Base-by-base conservation (phyloP, 2,888 invertebrate genomes). In the Drosophila antonietae region DNA sequence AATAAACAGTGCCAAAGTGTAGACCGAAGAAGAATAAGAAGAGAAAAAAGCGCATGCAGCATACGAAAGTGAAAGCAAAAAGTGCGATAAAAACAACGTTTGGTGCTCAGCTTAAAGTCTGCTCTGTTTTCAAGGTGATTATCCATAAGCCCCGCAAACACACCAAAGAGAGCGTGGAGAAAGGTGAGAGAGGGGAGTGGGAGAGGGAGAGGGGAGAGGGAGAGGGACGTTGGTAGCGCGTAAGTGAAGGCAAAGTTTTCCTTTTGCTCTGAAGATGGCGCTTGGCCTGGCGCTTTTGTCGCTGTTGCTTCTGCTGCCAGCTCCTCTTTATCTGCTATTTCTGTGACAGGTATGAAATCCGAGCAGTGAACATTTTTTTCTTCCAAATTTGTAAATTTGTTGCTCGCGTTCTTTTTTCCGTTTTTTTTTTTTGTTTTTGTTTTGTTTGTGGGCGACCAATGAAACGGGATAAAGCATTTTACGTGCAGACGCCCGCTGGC, bases 391-490 rank as follows among this genome's bases (percentile, higher is more conserved):
- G 86, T 89, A 81, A 81, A 83, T 89, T 87, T 76, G 68, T 74
- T 64, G 65, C 73, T 74, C 55, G 59, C 80, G 71, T 68, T n/a
- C n/a, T n/a, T n/a, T n/a, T n/a, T n/a, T n/a, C n/a, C n/a, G n/a
- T n/a, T n/a, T n/a, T n/a, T n/a, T n/a, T 2, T 23, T 23, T 23
- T 28, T 33, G 69, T 68, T 79, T 78, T 68, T 65, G 72, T 20
- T 70, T 61, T 69, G 69, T 69, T 63, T 78, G 60, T 52, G 63
- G 78, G 73, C 73, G 89, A 88, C n/a, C 85, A 86, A 86, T 86
- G 85, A 88, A 86, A 80, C 80, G 90, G 83, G 81, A 89, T 89
- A 88, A 86, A 86, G 88, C 89, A 88, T 88, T 88, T 89, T 88
- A 88, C 89, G 89, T 89, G 83, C 81, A 76, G 73, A 64, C 72